A percentile compares a stretch with the other conserved stretches of the same genome.
Evolutionary conservation across 2,113 vertebrate genomes (phyloP).

Genomic region (Entomyzon cyanotis): DNA sequence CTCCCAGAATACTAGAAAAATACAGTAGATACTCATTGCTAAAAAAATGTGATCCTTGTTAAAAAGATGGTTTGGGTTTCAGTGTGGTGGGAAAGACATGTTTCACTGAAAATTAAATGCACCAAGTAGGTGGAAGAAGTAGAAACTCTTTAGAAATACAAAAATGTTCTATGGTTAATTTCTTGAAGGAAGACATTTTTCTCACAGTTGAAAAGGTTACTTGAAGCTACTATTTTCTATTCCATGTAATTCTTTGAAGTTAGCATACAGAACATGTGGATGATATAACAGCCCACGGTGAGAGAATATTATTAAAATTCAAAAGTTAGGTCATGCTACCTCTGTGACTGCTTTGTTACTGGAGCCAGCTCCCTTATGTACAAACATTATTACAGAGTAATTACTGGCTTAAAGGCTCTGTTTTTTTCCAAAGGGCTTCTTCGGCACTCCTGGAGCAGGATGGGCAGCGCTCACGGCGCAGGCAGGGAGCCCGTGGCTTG

Average conservation of each 20-base stretch:
- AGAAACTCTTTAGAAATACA: neutral
- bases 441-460: neutral
- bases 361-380: neutral
- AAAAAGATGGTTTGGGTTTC: neutral
- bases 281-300: neutral
- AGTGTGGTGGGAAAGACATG: neutral
- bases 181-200: neutral
- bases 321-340: neutral
- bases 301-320: neutral
- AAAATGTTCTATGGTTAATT: neutral
- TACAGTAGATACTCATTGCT: neutral
- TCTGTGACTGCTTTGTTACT: neutral
- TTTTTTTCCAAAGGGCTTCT: neutral
- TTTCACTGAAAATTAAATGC: neutral
- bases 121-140: neutral
- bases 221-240: neutral
- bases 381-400: neutral
- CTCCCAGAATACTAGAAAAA: neutral
- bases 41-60: neutral
- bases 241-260: neutral
- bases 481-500: neutral
- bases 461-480: rapidly evolving
- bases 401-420: neutral
- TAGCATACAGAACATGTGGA: neutral
- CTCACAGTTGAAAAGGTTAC: conserved; percentile 15